Percentiles rank a stretch among this genome's conserved stretches.
phyloP scores from a whole-genome alignment of 64 coral and sea anemone genomes.

The Cladopsammia gracilis region DNA sequence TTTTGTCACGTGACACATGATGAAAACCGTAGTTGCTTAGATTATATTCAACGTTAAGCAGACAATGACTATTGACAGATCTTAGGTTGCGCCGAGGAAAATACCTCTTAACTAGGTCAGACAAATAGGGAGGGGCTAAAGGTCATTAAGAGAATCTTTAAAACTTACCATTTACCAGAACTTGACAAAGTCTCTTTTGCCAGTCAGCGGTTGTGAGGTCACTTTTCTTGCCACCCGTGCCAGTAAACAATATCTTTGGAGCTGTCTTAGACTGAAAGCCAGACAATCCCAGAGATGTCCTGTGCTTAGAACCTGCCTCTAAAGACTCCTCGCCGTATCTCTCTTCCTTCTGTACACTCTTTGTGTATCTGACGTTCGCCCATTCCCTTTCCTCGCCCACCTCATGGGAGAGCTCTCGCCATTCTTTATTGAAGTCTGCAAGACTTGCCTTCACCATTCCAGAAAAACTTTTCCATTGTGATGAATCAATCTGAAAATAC shows the following conservation, averaged over 20 bases:
- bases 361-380: neutral
- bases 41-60: no score
- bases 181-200: slow-evolving; percentile 52
- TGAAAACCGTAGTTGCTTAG: no score
- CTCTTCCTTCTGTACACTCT: neutral
- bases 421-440: slow-evolving; percentile 24
- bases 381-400: slow-evolving; percentile 11
- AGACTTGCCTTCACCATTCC: neutral
- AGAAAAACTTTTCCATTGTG: slow-evolving; percentile 10
- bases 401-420: neutral
- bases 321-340: neutral
- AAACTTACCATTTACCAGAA: slow-evolving; percentile 5
- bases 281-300: slow-evolving; percentile 18
- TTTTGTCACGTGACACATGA: no score
- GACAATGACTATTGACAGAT: no score
- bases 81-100: no score
- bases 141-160: no score
- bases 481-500: neutral
- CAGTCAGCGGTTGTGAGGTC: neutral
- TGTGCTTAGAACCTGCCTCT: slow-evolving; percentile 16
- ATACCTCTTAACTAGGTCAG: no score
- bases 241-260: neutral
- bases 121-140: no score
- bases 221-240: neutral
- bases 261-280: neutral